Evolutionary conservation across 2,113 vertebrate genomes (phyloP).

Genomic region (Trochalopteron elliotii): DNA sequence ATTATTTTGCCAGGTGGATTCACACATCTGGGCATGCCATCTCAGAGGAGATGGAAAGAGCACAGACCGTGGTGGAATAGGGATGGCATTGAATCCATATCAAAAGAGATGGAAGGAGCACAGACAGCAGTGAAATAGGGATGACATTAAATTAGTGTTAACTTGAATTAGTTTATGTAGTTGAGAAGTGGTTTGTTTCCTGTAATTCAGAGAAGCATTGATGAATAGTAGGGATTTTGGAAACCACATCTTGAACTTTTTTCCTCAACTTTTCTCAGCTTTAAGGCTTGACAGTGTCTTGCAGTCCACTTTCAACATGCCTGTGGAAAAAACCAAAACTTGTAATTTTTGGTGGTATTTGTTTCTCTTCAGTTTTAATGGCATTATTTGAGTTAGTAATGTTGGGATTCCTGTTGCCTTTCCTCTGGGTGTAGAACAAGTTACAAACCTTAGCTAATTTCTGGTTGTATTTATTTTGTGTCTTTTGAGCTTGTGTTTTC

Average conservation of each 20-base stretch:
- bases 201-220: neutral
- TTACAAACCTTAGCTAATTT: neutral
- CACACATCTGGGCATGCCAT: neutral
- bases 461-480: neutral
- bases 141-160: neutral
- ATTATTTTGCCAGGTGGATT: neutral
- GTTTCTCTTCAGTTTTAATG: neutral
- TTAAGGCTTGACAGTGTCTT: neutral
- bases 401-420: neutral
- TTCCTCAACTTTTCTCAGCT: neutral
- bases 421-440: neutral
- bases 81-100: neutral
- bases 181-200: neutral
- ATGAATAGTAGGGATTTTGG: neutral
- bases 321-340: neutral
- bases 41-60: neutral
- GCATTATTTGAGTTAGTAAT: neutral
- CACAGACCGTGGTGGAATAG: accelerated
- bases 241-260: neutral
- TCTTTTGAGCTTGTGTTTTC: neutral
- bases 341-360: neutral
- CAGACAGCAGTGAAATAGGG: neutral
- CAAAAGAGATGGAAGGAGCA: neutral
- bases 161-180: neutral
- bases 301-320: neutral